phyloP scores from a whole-genome alignment of 2,113 vertebrate genomes.

The Ceyx cyanopectus region DNA sequence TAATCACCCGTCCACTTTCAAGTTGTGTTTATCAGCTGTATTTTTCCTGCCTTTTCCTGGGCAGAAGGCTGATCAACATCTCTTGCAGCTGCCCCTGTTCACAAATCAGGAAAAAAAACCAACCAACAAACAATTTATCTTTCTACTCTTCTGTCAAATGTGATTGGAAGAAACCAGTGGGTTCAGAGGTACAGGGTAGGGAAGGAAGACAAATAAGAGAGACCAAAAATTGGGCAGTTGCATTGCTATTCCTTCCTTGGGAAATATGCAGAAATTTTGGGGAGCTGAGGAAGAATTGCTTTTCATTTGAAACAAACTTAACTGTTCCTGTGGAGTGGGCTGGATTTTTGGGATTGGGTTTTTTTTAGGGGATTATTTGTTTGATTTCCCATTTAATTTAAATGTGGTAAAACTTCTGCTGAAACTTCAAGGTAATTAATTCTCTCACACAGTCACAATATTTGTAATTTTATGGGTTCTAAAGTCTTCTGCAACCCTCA shows the following conservation, averaged over 20 bases:
- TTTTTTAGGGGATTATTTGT: fast-evolving
- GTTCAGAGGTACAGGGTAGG: background rate
- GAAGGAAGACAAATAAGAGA: background rate
- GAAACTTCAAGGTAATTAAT: background rate
- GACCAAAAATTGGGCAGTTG: background rate
- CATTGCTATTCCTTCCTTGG: background rate
- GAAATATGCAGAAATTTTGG: background rate
- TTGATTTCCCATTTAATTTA: background rate
- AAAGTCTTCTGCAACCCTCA: background rate
- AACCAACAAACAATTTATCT: background rate
- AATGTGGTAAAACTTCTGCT: background rate
- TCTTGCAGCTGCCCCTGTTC: background rate
- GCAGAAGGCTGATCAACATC: background rate
- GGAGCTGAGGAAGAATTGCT: background rate
- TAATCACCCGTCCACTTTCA: background rate
- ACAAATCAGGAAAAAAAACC: conserved; percentile 3
- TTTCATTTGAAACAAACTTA: background rate
- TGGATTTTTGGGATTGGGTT: background rate
- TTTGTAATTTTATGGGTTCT: background rate
- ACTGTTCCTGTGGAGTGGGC: background rate
- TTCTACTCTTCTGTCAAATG: background rate
- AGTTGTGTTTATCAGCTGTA: background rate
- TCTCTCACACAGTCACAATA: background rate
- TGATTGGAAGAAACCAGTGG: background rate
- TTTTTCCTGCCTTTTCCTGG: background rate